Percentiles rank a stretch among this genome's conserved stretches.
These are phyloP conservation scores for Meloidogyne floridensis DNA, from an alignment of 1,140 invertebrate species.

Conservation along the genomic window DNA sequence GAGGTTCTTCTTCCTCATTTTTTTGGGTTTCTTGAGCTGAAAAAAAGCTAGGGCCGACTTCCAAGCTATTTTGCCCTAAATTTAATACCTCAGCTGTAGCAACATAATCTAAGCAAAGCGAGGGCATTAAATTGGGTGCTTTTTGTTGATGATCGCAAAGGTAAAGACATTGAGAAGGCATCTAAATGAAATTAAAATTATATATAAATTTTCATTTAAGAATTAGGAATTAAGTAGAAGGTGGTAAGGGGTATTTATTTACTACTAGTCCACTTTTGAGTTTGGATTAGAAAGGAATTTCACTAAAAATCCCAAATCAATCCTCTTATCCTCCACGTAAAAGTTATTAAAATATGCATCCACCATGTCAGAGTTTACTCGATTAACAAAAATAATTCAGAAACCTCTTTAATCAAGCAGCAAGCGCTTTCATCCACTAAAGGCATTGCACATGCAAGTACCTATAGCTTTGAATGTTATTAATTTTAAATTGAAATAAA, in stretches of 20 bases:
- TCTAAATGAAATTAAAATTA: constrained; percentile 2
- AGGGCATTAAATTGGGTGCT: constrained; percentile 23
- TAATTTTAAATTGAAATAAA: background rate
- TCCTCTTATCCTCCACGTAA: too few relatives aligned
- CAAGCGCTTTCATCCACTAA: constrained; percentile 26
- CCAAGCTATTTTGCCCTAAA: too few relatives aligned
- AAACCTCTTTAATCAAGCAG: constrained; percentile 22
- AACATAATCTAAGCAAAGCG: constrained; percentile 11
- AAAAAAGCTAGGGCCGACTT: too few relatives aligned
- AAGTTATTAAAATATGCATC: too few relatives aligned
- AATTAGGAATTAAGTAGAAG: too few relatives aligned
- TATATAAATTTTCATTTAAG: too few relatives aligned
- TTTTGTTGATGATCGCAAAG: constrained; percentile 17
- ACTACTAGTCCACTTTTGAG: too few relatives aligned
- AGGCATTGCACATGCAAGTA: constrained; percentile 28
- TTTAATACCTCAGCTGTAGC: constrained; percentile 13
- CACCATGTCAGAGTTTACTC: background rate
- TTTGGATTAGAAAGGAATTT: too few relatives aligned
- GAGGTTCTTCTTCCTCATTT: too few relatives aligned
- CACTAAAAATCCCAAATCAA: too few relatives aligned
- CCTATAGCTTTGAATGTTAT: background rate
- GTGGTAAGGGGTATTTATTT: too few relatives aligned
- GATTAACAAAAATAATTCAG: background rate
- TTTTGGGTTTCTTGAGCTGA: too few relatives aligned
- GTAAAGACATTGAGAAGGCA: constrained; percentile 28